Evolutionary conservation across 2,113 vertebrate genomes (phyloP).

Genomic region (Pterocles gutturalis): DNA sequence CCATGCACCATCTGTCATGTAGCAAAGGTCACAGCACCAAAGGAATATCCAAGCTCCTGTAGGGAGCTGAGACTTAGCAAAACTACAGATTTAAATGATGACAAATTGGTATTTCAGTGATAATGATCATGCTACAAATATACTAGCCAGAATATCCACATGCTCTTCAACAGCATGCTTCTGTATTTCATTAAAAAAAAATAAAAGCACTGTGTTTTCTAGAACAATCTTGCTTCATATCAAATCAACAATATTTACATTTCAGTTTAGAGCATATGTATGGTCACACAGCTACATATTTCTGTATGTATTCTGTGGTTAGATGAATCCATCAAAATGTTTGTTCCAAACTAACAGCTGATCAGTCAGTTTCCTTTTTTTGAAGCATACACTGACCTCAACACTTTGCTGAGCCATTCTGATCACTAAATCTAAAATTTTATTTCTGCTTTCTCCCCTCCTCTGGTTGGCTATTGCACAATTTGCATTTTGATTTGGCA

Average conservation of each 20-base stretch:
- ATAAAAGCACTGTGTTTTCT: not conserved
- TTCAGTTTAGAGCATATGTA: not conserved
- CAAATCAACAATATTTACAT: not conserved
- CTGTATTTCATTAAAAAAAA: not conserved
- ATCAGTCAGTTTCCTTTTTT: not conserved
- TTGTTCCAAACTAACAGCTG: not conserved
- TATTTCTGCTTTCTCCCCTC: not conserved
- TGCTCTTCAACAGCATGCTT: not conserved
- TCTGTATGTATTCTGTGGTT: not conserved
- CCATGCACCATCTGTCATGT: not conserved
- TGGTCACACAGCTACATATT: not conserved
- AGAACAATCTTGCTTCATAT: not conserved
- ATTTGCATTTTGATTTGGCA: not conserved
- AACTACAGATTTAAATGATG: not conserved
- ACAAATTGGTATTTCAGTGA: not conserved
- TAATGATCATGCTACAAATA: not conserved
- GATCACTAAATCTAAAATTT: not conserved
- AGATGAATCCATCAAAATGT: not conserved
- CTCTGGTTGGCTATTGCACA: not conserved
- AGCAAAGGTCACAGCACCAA: not conserved
- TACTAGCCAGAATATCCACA: not conserved
- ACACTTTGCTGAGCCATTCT: not conserved
- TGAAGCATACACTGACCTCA: not conserved
- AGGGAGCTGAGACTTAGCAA: not conserved
- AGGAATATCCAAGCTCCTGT: not conserved